Evolutionary conservation across 1,140 invertebrate species (phyloP).

Genomic region (Camponotus floridanus): DNA sequence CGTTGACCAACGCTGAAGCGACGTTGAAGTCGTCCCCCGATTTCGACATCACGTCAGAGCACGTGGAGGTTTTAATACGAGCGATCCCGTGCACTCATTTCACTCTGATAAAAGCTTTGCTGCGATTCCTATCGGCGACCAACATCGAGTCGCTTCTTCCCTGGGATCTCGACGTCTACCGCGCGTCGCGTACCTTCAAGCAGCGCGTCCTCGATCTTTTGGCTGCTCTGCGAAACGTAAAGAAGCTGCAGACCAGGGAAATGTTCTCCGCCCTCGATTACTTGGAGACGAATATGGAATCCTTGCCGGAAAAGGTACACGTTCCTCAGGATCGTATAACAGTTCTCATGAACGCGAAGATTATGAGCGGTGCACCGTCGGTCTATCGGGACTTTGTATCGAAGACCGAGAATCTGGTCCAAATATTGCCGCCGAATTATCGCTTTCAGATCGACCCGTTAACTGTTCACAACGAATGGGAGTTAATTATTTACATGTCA

Average conservation of each 20-base stretch:
- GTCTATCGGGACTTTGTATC: neutral
- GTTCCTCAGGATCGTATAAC: neutral
- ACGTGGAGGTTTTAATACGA: constrained; percentile 24
- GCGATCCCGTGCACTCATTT: constrained; percentile 49
- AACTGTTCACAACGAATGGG: constrained; percentile 8
- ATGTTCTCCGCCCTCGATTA: constrained; percentile 35
- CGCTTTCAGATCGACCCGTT: neutral
- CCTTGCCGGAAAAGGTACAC: neutral
- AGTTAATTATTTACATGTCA: neutral
- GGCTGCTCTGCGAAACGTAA: constrained; percentile 13
- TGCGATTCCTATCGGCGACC: constrained; percentile 11
- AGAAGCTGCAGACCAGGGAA: constrained; percentile 4
- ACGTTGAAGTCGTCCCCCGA: constrained; percentile 1
- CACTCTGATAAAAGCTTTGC: constrained; percentile 38
- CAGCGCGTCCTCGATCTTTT: constrained; percentile 5
- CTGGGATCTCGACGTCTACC: constrained; percentile 34
- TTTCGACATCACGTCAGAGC: constrained; percentile 20
- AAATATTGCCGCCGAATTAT: constrained; percentile 38
- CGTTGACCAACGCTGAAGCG: neutral
- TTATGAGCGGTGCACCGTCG: neutral
- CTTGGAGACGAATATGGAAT: constrained; percentile 1
- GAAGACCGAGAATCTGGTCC: neutral
- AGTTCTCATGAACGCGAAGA: neutral
- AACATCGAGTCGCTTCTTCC: constrained; percentile 37
- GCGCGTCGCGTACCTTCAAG: constrained; percentile 15